A percentile compares a stretch with the other conserved stretches of the same genome.
Evolutionary conservation across 2,888 invertebrate species (phyloP).

Genomic region (Cephus spinipes): DNA sequence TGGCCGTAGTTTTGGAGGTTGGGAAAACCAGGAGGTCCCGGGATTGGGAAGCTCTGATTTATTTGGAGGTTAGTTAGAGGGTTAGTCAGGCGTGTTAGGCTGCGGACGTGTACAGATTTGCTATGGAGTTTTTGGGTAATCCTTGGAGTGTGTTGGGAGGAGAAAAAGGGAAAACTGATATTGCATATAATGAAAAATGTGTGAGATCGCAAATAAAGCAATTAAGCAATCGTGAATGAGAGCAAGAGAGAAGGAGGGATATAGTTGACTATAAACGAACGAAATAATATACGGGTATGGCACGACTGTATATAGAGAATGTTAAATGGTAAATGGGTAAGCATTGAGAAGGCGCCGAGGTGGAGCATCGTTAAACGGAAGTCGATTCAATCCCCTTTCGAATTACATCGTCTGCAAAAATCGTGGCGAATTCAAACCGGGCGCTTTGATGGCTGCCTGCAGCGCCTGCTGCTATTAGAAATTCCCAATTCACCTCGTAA

Average conservation of each 20-base stretch:
- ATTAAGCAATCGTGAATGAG: not conserved
- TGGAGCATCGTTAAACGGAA: slow-evolving; percentile 38
- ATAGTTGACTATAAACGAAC: not conserved
- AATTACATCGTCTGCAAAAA: slow-evolving; percentile 45
- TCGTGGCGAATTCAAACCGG: slow-evolving; percentile 22
- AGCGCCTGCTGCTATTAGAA: slow-evolving; percentile 41
- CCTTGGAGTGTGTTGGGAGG: not conserved
- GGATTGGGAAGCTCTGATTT: slow-evolving; percentile 26
- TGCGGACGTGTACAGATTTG: slow-evolving; percentile 31
- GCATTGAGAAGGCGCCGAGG: slow-evolving; percentile 8
- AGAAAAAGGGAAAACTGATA: not conserved
- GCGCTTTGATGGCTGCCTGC: slow-evolving; percentile 20
- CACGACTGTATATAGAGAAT: not conserved
- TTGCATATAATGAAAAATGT: not conserved
- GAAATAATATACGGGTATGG: not conserved
- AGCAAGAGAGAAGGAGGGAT: not conserved
- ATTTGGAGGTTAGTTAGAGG: slow-evolving; percentile 30
- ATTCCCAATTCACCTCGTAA: slow-evolving; percentile 57
- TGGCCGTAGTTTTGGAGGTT: slow-evolving; percentile 7
- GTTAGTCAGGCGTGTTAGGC: slow-evolving; percentile 30
- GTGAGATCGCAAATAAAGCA: not conserved
- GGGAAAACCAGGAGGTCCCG: not conserved
- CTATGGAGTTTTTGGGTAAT: slow-evolving; percentile 7
- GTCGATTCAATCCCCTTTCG: slow-evolving; percentile 40
- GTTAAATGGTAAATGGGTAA: not conserved